Evolutionary conservation across 2,797 vertebrate genomes (phyloP), one percentile per base, ranked within the genome.

Genomic region (Cossypha dichroa): DNA sequence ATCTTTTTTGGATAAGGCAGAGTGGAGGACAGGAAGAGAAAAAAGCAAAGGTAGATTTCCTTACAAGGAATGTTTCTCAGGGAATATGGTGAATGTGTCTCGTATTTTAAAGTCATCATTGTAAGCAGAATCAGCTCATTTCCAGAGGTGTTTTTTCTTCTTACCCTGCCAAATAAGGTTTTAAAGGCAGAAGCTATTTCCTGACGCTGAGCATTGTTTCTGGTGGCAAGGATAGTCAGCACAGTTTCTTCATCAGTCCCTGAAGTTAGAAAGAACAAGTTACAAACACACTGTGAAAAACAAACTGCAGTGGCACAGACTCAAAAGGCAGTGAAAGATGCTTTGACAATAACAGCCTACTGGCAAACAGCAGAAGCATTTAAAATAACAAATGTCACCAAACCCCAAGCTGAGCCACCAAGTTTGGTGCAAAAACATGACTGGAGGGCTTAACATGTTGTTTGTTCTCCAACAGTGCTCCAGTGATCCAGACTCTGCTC

Each of bases 171-270:
- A 59, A 98, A 98, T 8, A 98, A 97, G 52, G 98, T 99, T 96
- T 99, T 99, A 96, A 98, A 99, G 4, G 98, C 98, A 34, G 95
- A 94, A 23, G 98, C 98, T 69, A 99, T 99, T 96, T 99, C 94
- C 97, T 99, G 99, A 77, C 99, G 98, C 88, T 99, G 99, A 72
- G 98, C 97, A 16, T 99, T 99, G 97, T 97, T 99, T 76, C 99
- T 98, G 9, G 98, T 84, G 1, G 98, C 97, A 90, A 99, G 91
- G 76, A 99, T 96, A 89, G 98, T 99, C 95, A 99, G 96, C 91
- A 99, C 95, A 16, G 97, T 77, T 13, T 99, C 99, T 97, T 99
- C 99, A 93, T 99, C 98, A 1, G 99, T 99, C 60, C 99, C 99
- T 99, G 97, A 10, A 96, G 87, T 84, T 29, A 56, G 26, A 81